Conservation (phyloP, 2,113 vertebrate genomes). For the Psittacula cyanocephala region DNA sequence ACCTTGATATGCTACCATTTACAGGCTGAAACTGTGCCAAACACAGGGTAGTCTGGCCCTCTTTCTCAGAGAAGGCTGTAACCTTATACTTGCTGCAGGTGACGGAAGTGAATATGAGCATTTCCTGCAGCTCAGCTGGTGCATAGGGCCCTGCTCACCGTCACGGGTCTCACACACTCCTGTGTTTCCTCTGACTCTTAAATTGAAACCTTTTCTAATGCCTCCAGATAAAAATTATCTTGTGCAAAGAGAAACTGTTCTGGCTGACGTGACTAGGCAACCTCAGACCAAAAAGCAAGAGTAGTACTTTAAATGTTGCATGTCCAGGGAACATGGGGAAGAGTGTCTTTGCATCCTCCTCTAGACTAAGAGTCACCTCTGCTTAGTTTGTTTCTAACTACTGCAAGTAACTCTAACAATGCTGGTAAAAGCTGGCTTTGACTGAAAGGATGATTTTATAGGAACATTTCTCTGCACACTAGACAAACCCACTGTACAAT, state of each 20-base stretch:
- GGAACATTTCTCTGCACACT: not conserved
- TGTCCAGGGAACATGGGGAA: not conserved
- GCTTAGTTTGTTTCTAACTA: not conserved
- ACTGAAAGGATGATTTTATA: not conserved
- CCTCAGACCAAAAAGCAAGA: not conserved
- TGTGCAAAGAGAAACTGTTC: accelerated
- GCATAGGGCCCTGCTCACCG: accelerated
- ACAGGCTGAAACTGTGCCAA: not conserved
- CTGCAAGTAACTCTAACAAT: not conserved
- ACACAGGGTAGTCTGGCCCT: accelerated
- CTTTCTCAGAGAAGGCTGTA: not conserved
- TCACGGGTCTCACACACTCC: accelerated
- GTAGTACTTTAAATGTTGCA: not conserved
- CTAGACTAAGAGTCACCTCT: not conserved
- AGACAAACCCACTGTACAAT: not conserved
- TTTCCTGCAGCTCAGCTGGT: not conserved
- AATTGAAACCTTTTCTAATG: not conserved
- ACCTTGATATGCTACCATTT: not conserved
- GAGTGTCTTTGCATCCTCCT: not conserved
- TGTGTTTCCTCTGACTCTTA: not conserved
- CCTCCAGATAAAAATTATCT: not conserved
- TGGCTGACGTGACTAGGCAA: not conserved
- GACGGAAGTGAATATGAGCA: not conserved
- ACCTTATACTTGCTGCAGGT: not conserved
- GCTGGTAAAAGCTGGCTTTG: not conserved